Conservation (phyloP, 1,140 invertebrate genomes). For the Formica selysi region DNA sequence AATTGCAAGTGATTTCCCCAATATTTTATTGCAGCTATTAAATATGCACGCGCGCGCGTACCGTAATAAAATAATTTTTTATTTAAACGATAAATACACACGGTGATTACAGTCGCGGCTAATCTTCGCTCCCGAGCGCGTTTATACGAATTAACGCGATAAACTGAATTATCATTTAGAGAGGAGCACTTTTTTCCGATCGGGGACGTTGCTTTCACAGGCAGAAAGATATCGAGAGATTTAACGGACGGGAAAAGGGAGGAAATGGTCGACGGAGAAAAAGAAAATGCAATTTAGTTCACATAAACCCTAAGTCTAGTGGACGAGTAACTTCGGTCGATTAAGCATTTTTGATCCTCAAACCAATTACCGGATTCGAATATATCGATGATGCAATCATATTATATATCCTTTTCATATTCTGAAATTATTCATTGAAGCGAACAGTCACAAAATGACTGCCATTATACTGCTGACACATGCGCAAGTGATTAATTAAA, state of each 20-base stretch:
- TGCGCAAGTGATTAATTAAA: slow-evolving; percentile 26
- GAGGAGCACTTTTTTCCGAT: not conserved
- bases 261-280: not conserved
- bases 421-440: slow-evolving; percentile 31
- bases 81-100: no score
- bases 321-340: slow-evolving; percentile 37
- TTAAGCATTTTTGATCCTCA: slow-evolving; percentile 57
- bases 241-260: not conserved
- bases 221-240: slow-evolving; percentile 27
- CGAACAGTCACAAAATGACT: not conserved
- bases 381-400: not conserved
- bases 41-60: not conserved
- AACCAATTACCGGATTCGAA: slow-evolving; percentile 57
- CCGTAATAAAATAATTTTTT: no score
- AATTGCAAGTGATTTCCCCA: slow-evolving; percentile 14
- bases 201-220: not conserved
- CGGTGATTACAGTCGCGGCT: not conserved
- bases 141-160: slow-evolving; percentile 51
- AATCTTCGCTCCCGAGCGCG: not conserved
- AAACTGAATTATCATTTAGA: slow-evolving; percentile 49
- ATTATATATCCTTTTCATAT: slow-evolving; percentile 37
- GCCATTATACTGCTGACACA: not conserved
- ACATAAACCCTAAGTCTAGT: not conserved
- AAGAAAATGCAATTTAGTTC: slow-evolving; percentile 31
- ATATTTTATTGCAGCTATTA: slow-evolving; percentile 23